phyloP scores from a whole-genome alignment of 2,797 vertebrate species.

The Propithecus deckenii region DNA sequence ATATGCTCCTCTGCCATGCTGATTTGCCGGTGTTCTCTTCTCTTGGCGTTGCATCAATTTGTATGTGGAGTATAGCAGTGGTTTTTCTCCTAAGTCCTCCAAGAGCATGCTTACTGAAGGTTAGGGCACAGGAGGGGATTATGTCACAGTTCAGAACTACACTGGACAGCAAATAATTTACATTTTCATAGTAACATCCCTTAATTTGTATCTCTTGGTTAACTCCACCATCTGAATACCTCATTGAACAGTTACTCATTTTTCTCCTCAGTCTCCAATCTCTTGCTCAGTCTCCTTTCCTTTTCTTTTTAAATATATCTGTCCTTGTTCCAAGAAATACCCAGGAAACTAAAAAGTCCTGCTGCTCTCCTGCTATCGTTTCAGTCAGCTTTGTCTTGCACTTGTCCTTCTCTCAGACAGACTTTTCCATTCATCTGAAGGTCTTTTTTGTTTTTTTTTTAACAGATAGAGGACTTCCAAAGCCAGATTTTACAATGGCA shows the following conservation, averaged over 20 bases:
- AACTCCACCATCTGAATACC: neutral
- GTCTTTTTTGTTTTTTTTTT: neutral
- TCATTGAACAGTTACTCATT: neutral
- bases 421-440: neutral
- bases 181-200: rapidly evolving
- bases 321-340: neutral
- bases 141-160: neutral
- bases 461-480: neutral
- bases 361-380: neutral
- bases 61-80: rapidly evolving
- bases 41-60: neutral
- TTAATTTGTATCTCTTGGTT: neutral
- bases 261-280: neutral
- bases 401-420: neutral
- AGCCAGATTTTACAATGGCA: neutral
- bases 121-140: neutral
- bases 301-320: neutral
- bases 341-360: neutral
- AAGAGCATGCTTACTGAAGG: neutral
- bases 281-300: neutral
- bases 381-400: neutral
- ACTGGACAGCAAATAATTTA: neutral
- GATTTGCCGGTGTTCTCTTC: neutral
- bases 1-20: no score
- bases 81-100: neutral